phyloP scores from a whole-genome alignment of 2,888 invertebrate species.

The Cephus spinipes region DNA sequence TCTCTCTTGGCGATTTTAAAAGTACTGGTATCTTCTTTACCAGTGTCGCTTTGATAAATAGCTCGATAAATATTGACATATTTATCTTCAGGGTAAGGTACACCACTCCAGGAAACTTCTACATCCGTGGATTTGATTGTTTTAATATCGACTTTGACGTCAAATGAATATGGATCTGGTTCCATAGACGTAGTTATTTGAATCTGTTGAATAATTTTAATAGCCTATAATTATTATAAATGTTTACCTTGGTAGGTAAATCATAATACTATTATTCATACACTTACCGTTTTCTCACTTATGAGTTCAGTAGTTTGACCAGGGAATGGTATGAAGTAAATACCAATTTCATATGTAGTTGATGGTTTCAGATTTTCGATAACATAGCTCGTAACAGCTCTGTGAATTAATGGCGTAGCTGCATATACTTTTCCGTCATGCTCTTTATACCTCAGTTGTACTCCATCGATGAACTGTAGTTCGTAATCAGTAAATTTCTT shows the following conservation, averaged over 20 bases:
- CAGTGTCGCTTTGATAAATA: slow-evolving; percentile 82
- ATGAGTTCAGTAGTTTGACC: slow-evolving; percentile 82
- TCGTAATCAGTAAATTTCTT: slow-evolving; percentile 85
- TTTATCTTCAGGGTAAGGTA: slow-evolving; percentile 90
- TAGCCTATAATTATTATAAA: background rate
- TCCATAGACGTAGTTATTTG: slow-evolving; percentile 56
- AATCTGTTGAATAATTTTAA: slow-evolving; percentile 40
- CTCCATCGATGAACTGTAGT: slow-evolving; percentile 86
- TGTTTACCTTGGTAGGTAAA: background rate
- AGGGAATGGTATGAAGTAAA: slow-evolving; percentile 86
- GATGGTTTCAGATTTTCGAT: slow-evolving; percentile 83
- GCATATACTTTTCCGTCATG: slow-evolving; percentile 85
- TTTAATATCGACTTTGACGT: slow-evolving; percentile 80
- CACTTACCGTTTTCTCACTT: slow-evolving; percentile 75
- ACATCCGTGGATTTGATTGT: slow-evolving; percentile 82
- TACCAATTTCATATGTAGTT: slow-evolving; percentile 84
- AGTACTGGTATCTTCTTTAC: slow-evolving; percentile 78
- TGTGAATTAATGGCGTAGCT: slow-evolving; percentile 85
- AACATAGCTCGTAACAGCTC: slow-evolving; percentile 81
- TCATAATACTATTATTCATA: background rate
- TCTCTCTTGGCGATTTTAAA: slow-evolving; percentile 83
- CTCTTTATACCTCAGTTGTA: slow-evolving; percentile 88
- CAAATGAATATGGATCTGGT: slow-evolving; percentile 85
- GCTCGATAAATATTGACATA: slow-evolving; percentile 91
- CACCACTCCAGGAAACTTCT: slow-evolving; percentile 85